These are phyloP conservation scores for Hemaris fuciformis DNA, from an alignment of 2,888 invertebrate genomes.

Conservation along the genomic window DNA sequence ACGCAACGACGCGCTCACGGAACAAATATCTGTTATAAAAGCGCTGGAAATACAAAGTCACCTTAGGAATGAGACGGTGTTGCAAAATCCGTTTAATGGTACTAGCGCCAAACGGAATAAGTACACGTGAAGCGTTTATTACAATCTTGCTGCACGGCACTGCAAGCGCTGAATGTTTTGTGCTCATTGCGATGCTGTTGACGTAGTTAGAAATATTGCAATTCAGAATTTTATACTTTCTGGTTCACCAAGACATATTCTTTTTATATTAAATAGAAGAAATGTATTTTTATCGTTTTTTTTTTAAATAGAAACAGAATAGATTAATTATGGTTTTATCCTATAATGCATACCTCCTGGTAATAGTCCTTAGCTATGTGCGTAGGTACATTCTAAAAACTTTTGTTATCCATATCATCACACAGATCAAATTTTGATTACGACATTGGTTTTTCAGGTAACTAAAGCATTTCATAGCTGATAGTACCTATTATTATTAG, in stretches of 20 bases:
- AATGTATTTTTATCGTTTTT: no score
- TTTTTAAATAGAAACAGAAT: no score
- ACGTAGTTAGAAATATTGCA: neutral
- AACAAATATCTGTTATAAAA: constrained; percentile 53
- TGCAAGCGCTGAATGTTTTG: neutral
- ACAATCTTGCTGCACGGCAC: neutral
- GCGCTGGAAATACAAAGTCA: constrained; percentile 20
- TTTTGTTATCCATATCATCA: no score
- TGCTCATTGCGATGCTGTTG: neutral
- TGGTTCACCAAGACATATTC: neutral
- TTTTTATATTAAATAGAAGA: no score
- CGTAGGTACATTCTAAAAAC: no score
- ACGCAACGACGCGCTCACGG: constrained; percentile 39
- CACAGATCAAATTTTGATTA: no score
- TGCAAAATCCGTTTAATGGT: neutral
- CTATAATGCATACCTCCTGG: no score
- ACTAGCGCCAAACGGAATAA: neutral
- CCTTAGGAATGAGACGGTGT: constrained; percentile 4
- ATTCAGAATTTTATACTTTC: neutral
- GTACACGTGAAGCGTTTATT: neutral
- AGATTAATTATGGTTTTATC: no score
- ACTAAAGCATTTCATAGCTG: no score
- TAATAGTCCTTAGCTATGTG: no score
- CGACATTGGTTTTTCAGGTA: no score
- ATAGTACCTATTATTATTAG: no score